Base-by-base conservation (phyloP, 2,888 invertebrate genomes). In the Doris montereyensis region DNA sequence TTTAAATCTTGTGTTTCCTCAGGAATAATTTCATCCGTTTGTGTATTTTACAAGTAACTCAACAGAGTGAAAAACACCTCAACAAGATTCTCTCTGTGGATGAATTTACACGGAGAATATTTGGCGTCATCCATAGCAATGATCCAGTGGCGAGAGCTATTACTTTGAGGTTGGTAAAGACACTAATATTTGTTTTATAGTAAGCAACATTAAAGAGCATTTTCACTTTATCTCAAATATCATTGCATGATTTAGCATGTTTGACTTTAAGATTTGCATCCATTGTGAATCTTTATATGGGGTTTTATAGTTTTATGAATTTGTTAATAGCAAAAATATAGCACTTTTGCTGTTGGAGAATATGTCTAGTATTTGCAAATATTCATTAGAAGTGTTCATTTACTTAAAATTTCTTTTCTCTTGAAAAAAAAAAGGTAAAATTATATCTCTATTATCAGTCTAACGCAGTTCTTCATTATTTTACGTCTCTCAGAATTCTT, bases 81-180 rank as follows among this genome's bases (percentile, higher is more conserved):
- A 97, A 98, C 89, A 98, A 93, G 92, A 97, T 99, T 84, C 93
- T 98, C 32, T 98, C 97, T 90, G 96, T 98, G 0, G 98, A 98
- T 87, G 98, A 98, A 91, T 96, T 97, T 92, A 94, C 98, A 2
- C 93, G 96, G 70, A 93, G 97, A 86, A 95, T 99, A 32, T 97
- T 96, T 88, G 96, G 96, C 91, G 99, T 99, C 0, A 95, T 97
- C 86, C 97, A 98, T 91, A 97, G 98, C 5, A 99, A 99, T 91
- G 99, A 99, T 92, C 97, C 98, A 0, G 90, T 98, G 5, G 98
- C 98, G 0, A 94, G 98, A 87, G 97, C 98, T 0, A 92, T 98
- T 10, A 97, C 97, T 0, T 92, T 99, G 10, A 93, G 91, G 92
- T 91, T 84, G n/a, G n/a, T n/a, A n/a, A n/a, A n/a, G n/a, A n/a